phyloP scores from a whole-genome alignment of 2,888 invertebrate genomes.

The Sepiola atlantica region DNA sequence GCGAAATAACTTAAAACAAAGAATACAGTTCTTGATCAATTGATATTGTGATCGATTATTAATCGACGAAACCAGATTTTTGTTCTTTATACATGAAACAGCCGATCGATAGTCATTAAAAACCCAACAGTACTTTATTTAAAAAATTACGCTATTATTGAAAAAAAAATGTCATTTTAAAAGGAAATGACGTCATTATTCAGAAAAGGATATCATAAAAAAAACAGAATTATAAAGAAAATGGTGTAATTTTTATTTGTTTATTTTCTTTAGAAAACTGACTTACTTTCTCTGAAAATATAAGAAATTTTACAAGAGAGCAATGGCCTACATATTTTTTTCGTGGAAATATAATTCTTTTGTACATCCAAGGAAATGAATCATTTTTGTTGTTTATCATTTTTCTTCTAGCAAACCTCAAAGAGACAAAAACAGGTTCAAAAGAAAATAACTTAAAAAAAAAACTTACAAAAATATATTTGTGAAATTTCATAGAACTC shows the following conservation, averaged over 20 bases:
- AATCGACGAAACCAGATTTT: not conserved
- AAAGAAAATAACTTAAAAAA: not conserved
- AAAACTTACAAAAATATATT: not conserved
- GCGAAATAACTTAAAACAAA: not conserved
- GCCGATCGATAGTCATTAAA: too few relatives aligned
- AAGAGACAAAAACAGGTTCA: not conserved
- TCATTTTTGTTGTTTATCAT: not conserved
- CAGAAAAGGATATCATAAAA: too few relatives aligned
- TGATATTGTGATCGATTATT: not conserved
- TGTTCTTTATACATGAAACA: too few relatives aligned
- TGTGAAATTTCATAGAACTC: not conserved
- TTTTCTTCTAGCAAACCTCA: not conserved
- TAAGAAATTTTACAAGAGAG: not conserved
- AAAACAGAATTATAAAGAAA: too few relatives aligned
- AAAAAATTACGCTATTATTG: too few relatives aligned
- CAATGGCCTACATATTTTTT: not conserved
- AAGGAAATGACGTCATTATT: too few relatives aligned
- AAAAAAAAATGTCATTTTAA: too few relatives aligned
- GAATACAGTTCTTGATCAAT: not conserved
- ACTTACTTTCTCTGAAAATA: not conserved
- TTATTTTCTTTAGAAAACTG: too few relatives aligned
- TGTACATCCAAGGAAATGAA: not conserved
- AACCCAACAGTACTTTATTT: too few relatives aligned
- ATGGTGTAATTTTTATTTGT: too few relatives aligned
- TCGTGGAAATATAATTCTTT: not conserved